Evolutionary conservation across 2,797 vertebrate genomes (phyloP).

Genomic region (Silurus lanzhouensis): DNA sequence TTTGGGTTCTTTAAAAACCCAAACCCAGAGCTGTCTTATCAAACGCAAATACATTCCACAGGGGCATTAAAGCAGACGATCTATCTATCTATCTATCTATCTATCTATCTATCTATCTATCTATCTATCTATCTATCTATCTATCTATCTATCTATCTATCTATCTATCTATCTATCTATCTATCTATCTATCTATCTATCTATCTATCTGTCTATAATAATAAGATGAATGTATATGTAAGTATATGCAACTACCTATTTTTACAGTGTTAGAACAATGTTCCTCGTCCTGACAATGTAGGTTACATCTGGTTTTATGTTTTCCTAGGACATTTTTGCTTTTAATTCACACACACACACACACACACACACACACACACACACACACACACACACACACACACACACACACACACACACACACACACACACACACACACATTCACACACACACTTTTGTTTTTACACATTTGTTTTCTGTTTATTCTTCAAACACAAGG

Average conservation of each 20-base stretch:
- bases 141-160: slow-evolving; percentile 12
- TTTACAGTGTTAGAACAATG: background rate
- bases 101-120: background rate
- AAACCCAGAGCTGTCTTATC: too few species aligned
- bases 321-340: background rate
- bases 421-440: slow-evolving; percentile 11
- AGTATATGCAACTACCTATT: background rate
- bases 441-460: slow-evolving; percentile 62
- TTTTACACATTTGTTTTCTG: slow-evolving; percentile 67
- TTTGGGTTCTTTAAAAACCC: background rate
- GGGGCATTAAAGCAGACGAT: background rate
- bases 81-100: background rate
- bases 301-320: background rate
- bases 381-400: background rate
- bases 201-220: background rate
- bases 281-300: background rate
- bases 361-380: background rate
- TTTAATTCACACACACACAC: background rate
- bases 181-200: background rate
- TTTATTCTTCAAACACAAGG: slow-evolving; percentile 74
- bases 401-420: slow-evolving; percentile 22
- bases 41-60: background rate
- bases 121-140: background rate
- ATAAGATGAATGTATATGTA: background rate
- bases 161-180: background rate